These are phyloP conservation scores for Pissodes strobi DNA, from an alignment of 1,140 invertebrate genomes.

Conservation along the genomic window DNA sequence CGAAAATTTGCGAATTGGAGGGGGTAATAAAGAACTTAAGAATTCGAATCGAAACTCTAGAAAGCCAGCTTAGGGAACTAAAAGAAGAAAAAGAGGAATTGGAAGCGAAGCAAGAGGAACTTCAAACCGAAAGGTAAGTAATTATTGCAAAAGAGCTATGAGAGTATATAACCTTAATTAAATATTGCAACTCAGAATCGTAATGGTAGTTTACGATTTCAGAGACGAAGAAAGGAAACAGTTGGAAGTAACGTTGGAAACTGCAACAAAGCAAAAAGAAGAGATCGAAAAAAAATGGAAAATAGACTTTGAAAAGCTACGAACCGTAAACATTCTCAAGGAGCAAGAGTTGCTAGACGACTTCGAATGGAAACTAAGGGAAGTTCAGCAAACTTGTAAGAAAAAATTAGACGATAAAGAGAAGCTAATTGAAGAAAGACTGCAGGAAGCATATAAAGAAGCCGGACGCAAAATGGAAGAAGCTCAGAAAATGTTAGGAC, in stretches of 20 bases:
- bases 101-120: constrained; percentile 50
- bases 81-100: constrained; percentile 57
- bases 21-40: constrained; percentile 58
- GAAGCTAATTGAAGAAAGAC: constrained; percentile 57
- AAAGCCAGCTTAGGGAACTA: constrained; percentile 57
- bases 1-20: constrained; percentile 57
- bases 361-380: constrained; percentile 71
- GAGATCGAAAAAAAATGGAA: constrained; percentile 65
- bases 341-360: constrained; percentile 69
- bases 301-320: constrained; percentile 65
- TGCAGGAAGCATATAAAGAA: constrained; percentile 58
- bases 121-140: constrained; percentile 53
- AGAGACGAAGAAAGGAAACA: constrained; percentile 58
- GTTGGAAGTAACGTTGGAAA: constrained; percentile 64
- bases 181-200: too few species aligned
- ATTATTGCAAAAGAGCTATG: too few species aligned
- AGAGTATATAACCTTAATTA: too few species aligned
- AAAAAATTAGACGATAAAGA: constrained; percentile 63
- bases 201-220: not conserved
- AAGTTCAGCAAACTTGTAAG: constrained; percentile 67
- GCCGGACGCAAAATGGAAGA: constrained; percentile 56
- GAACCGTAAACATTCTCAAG: constrained; percentile 61
- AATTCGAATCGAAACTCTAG: constrained; percentile 58
- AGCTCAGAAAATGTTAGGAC: constrained; percentile 56
- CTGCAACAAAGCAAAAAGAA: constrained; percentile 62